These are phyloP conservation scores for Hiodon alosoides DNA, from an alignment of 2,113 vertebrate genomes.

Conservation along the genomic window DNA sequence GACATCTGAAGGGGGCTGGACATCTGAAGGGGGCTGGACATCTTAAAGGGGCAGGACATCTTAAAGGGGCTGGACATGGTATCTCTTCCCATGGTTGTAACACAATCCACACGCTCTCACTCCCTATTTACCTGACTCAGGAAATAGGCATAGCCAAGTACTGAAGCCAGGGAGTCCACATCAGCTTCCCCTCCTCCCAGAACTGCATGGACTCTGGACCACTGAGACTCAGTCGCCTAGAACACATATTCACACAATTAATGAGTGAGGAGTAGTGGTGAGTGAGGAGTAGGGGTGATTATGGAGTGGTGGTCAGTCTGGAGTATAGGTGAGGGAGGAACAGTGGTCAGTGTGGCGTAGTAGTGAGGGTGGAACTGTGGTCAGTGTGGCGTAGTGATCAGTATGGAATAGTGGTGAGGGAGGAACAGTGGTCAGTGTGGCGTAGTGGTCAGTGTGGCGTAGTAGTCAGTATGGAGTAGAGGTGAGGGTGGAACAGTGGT, in stretches of 20 bases:
- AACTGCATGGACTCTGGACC: slow-evolving; percentile 74
- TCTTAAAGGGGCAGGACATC: too few relatives aligned
- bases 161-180: slow-evolving; percentile 81
- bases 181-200: slow-evolving; percentile 78
- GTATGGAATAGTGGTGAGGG: background rate
- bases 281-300: background rate
- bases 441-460: too few relatives aligned
- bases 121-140: slow-evolving; percentile 86
- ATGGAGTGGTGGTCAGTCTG: background rate
- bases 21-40: too few relatives aligned
- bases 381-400: background rate
- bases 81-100: too few relatives aligned
- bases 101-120: too few relatives aligned
- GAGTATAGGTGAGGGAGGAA: background rate
- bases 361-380: background rate
- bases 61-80: too few relatives aligned
- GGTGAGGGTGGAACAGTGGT: too few relatives aligned
- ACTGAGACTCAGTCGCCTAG: slow-evolving; percentile 63
- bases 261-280: background rate
- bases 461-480: too few relatives aligned
- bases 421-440: too few relatives aligned
- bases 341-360: background rate
- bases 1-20: too few relatives aligned
- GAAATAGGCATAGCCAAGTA: slow-evolving; percentile 79
- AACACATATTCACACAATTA: slow-evolving; percentile 34